Conservation (phyloP, 2,113 vertebrate genomes). For the Leptobrachium ailaonicum region DNA sequence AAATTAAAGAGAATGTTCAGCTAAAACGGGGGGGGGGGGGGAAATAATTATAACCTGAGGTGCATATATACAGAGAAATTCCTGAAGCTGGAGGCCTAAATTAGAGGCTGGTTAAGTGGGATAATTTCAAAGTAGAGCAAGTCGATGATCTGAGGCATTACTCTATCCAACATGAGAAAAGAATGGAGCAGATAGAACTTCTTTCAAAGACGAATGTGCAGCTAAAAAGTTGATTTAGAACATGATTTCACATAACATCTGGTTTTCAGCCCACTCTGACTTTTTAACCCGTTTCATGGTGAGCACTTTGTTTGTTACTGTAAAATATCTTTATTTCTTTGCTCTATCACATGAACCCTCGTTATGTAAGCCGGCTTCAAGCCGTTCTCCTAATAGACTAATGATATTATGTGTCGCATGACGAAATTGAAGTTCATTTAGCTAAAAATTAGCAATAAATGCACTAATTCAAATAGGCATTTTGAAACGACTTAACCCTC, state of each 20-base stretch:
- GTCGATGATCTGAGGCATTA: neutral
- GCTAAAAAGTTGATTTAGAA: neutral
- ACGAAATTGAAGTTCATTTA: too few relatives aligned
- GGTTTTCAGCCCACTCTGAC: neutral
- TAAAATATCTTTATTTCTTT: too few relatives aligned
- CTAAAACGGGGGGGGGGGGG: neutral
- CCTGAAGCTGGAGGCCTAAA: conserved; percentile 4
- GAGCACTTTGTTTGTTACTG: too few relatives aligned
- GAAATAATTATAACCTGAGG: neutral
- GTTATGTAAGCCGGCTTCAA: too few relatives aligned
- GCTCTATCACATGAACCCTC: too few relatives aligned
- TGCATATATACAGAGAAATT: neutral
- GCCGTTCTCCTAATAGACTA: too few relatives aligned
- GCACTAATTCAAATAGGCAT: too few relatives aligned
- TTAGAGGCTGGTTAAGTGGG: conserved; percentile 18
- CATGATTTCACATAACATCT: neutral
- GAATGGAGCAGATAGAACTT: neutral
- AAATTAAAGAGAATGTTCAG: neutral
- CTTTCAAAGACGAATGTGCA: neutral
- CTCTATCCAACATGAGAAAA: conserved; percentile 17
- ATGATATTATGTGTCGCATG: too few relatives aligned
- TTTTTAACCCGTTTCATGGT: neutral
- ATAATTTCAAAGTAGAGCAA: conserved; percentile 12
- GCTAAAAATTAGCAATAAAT: too few relatives aligned
- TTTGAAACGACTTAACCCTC: too few relatives aligned